Percentiles rank a stretch among this genome's conserved stretches.
phyloP scores from a whole-genome alignment of 2,797 vertebrate genomes.

The Geotrypetes seraphini region DNA sequence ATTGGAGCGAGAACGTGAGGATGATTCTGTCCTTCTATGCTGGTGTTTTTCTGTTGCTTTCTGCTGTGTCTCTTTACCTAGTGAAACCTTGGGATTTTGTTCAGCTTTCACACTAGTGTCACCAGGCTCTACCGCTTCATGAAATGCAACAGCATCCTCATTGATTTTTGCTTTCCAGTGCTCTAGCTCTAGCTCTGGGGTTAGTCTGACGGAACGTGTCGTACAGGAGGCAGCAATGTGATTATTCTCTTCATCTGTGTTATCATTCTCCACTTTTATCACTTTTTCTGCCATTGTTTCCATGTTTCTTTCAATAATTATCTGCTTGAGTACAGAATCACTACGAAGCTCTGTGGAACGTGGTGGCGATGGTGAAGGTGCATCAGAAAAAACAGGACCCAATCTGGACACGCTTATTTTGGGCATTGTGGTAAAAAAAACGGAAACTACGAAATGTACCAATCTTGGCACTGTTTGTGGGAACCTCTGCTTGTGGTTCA shows the following conservation, averaged over 20 bases:
- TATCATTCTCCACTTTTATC: conserved; percentile 17
- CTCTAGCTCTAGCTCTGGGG: not conserved
- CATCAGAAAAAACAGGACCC: conserved; percentile 14
- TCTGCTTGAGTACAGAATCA: not conserved
- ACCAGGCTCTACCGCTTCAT: conserved; percentile 31
- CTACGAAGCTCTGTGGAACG: conserved; percentile 9
- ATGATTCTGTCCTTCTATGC: conserved; percentile 26
- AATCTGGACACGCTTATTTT: conserved; percentile 14
- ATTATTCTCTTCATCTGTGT: conserved; percentile 14
- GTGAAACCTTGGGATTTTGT: conserved; percentile 12
- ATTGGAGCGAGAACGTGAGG: conserved; percentile 46
- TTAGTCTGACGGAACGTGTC: not conserved
- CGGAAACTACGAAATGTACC: conserved; percentile 42
- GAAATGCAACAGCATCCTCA: conserved; percentile 29
- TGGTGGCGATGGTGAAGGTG: no score
- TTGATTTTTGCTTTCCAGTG: conserved; percentile 25
- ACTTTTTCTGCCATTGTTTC: conserved; percentile 6
- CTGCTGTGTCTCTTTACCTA: conserved; percentile 15
- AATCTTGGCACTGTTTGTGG: conserved; percentile 41
- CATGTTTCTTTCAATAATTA: conserved; percentile 21
- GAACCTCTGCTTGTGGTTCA: conserved; percentile 33
- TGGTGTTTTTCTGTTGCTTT: conserved; percentile 15
- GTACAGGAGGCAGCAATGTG: conserved; percentile 7
- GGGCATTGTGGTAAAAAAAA: conserved; percentile 49
- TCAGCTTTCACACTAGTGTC: conserved; percentile 36